A percentile compares a stretch with the other conserved stretches of the same genome.
These are phyloP conservation scores for Salvelinus namaycush DNA, from an alignment of 2,113 vertebrate species.

Conservation along the genomic window DNA sequence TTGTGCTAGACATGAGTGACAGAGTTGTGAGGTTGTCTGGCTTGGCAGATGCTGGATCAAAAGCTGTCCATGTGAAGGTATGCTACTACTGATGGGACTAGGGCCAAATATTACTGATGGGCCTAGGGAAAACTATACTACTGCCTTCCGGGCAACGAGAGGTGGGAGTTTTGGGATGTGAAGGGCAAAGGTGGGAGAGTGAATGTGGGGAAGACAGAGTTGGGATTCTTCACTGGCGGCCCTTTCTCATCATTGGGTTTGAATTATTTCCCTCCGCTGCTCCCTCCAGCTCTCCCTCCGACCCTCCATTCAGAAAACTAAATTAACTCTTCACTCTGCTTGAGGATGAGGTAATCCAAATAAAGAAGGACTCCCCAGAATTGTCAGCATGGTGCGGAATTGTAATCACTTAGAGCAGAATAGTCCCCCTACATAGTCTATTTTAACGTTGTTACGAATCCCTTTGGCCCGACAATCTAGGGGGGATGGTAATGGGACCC, in stretches of 20 bases:
- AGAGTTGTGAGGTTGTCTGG: too few relatives aligned
- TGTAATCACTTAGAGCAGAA: background rate
- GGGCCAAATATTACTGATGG: too few relatives aligned
- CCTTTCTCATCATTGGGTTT: slow-evolving; percentile 49
- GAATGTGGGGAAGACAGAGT: slow-evolving; percentile 7
- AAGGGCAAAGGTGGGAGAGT: too few relatives aligned
- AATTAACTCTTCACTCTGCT: background rate
- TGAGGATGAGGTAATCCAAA: slow-evolving; percentile 15
- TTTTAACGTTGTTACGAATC: background rate
- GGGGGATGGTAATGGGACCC: too few relatives aligned
- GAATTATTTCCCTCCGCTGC: slow-evolving; percentile 53
- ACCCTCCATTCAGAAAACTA: slow-evolving; percentile 8
- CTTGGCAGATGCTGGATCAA: too few relatives aligned
- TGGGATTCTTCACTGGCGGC: slow-evolving; percentile 43
- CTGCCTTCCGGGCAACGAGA: too few relatives aligned
- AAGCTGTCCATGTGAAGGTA: too few relatives aligned
- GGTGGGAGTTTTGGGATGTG: background rate
- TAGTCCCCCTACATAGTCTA: slow-evolving; percentile 8
- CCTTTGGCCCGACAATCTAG: too few relatives aligned
- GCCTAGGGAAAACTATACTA: too few relatives aligned
- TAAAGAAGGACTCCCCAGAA: background rate
- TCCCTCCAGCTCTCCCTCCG: background rate
- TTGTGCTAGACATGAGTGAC: too few relatives aligned
- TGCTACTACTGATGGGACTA: too few relatives aligned
- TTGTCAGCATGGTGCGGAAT: background rate